Percentiles rank a stretch among this genome's conserved stretches.
These are phyloP conservation scores for Marasmarcha lunaedactyla DNA, from an alignment of 2,888 invertebrate genomes.

Conservation along the genomic window DNA sequence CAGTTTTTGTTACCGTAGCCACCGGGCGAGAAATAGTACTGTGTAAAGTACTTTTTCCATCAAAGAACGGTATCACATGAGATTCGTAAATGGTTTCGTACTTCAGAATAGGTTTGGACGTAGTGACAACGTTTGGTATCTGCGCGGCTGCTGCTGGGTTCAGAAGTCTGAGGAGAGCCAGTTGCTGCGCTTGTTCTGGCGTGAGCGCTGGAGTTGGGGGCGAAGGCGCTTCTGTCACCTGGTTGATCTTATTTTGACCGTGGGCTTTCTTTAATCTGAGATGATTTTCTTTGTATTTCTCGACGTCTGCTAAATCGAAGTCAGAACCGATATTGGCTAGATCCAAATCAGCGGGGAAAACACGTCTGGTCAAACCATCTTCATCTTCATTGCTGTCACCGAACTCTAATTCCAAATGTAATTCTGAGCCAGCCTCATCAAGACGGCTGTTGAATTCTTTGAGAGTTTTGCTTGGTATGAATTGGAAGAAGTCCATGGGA, in stretches of 20 bases:
- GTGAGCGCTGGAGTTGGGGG: constrained; percentile 66
- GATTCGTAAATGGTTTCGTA: constrained; percentile 86
- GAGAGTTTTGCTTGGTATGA: constrained; percentile 85
- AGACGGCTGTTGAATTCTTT: constrained; percentile 90
- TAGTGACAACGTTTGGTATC: constrained; percentile 79
- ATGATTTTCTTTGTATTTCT: constrained; percentile 73
- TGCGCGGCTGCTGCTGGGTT: constrained; percentile 77
- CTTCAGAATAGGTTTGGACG: constrained; percentile 81
- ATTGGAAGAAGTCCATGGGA: constrained; percentile 88
- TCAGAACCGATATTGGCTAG: constrained; percentile 79
- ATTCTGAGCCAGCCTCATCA: constrained; percentile 89
- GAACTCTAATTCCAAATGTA: constrained; percentile 87
- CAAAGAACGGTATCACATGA: constrained; percentile 82
- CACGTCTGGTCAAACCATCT: constrained; percentile 53
- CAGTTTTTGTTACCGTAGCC: constrained; percentile 83
- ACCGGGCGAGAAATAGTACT: constrained; percentile 85
- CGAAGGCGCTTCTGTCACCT: constrained; percentile 61
- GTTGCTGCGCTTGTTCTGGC: constrained; percentile 80
- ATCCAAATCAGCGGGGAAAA: constrained; percentile 76
- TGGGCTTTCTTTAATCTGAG: constrained; percentile 60
- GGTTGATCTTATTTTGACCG: constrained; percentile 53
- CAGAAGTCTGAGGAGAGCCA: constrained; percentile 78
- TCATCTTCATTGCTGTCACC: constrained; percentile 82
- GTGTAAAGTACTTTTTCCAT: constrained; percentile 79
- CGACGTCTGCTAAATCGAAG: constrained; percentile 78